Evolutionary conservation across 2,888 invertebrate genomes (phyloP).

Genomic region (Hydrotaea cyrtoneurina): DNA sequence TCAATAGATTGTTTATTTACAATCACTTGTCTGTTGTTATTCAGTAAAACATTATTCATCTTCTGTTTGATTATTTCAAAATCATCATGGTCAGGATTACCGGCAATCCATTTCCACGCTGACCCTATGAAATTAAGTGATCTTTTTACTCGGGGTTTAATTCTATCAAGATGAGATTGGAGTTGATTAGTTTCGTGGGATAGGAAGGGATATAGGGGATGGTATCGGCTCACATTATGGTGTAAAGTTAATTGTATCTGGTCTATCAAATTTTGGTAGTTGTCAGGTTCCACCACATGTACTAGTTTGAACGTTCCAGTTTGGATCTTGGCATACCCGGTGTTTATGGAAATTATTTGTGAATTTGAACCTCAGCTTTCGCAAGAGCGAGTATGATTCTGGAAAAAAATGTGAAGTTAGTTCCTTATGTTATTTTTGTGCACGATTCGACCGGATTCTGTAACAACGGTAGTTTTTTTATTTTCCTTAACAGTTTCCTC

Average conservation of each 20-base stretch:
- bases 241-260: neutral
- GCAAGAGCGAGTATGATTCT: neutral
- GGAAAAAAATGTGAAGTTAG: neutral
- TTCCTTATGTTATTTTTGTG: conserved; percentile 39
- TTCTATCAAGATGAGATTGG: no score
- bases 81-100: neutral
- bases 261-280: neutral
- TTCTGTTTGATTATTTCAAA: neutral
- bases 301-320: no score
- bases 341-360: conserved; percentile 45
- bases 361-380: conserved; percentile 50
- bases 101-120: neutral
- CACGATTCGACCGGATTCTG: conserved; percentile 9
- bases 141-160: no score
- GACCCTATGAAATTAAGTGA: neutral
- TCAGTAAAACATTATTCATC: no score
- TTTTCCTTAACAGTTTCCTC: neutral
- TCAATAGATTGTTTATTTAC: no score
- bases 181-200: no score
- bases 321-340: conserved; percentile 50
- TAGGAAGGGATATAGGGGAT: no score
- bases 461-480: neutral
- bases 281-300: no score
- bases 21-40: no score
- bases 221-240: neutral